Percentiles rank a stretch among this genome's conserved stretches.
Conservation (phyloP, 2,113 vertebrate genomes). For the Heteronetta atricapilla region DNA sequence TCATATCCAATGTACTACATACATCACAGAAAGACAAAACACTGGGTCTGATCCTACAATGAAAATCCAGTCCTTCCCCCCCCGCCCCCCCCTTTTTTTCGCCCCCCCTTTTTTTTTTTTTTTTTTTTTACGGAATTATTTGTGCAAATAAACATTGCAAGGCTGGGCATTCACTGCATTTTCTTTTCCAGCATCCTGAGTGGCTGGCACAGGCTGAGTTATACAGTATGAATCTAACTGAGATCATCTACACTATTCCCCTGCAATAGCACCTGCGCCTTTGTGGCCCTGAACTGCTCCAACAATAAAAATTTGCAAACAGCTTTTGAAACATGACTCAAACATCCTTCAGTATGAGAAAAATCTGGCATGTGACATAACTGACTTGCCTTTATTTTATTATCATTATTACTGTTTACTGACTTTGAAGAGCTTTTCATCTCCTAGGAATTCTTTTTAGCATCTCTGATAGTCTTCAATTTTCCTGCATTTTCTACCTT, state of each 20-base stretch:
- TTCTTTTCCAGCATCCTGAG: background rate
- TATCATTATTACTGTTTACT: background rate
- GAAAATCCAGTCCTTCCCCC: background rate
- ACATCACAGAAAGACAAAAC: background rate
- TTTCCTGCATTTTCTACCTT: background rate
- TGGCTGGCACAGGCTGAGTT: background rate
- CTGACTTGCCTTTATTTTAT: background rate
- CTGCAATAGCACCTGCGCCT: background rate
- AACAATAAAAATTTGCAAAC: background rate
- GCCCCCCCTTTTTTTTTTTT: background rate
- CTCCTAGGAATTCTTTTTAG: background rate
- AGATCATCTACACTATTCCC: background rate
- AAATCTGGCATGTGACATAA: background rate
- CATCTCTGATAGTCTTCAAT: background rate
- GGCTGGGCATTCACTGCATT: background rate
- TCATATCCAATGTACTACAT: background rate
- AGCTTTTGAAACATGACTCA: conserved; percentile 30
- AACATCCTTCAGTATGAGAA: background rate
- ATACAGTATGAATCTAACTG: background rate
- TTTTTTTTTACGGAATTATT: background rate
- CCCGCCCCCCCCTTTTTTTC: background rate
- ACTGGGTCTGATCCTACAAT: background rate
- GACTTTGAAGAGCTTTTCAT: background rate
- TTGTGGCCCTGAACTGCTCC: background rate
- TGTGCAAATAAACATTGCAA: background rate